These are phyloP conservation scores for Epinotia ramella DNA, from an alignment of 2,888 invertebrate species.

Conservation along the genomic window DNA sequence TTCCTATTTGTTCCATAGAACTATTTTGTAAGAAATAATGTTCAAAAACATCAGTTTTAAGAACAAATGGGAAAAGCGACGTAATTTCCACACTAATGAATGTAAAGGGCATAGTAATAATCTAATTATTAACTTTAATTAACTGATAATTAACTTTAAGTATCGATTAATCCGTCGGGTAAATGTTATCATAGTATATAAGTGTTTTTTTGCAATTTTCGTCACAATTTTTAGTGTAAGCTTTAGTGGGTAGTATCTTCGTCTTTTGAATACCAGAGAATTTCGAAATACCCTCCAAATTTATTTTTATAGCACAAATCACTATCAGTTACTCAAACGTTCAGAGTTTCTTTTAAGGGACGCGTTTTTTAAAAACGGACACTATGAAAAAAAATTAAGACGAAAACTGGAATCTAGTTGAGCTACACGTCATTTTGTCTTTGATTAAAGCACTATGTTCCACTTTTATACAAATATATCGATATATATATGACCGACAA, in stretches of 20 bases:
- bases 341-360: not conserved
- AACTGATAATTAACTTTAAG: constrained; percentile 44
- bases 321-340: not conserved
- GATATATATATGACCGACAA: too few species aligned
- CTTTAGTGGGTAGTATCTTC: constrained; percentile 33
- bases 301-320: not conserved
- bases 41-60: not conserved
- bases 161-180: constrained; percentile 53
- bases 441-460: too few species aligned
- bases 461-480: too few species aligned
- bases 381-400: too few species aligned
- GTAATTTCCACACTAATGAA: constrained; percentile 7
- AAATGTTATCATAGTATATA: constrained; percentile 55
- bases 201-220: constrained; percentile 52
- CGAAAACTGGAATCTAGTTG: too few species aligned
- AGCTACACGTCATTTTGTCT: too few species aligned
- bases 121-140: constrained; percentile 43
- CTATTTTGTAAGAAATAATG: not conserved
- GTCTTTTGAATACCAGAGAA: constrained; percentile 13
- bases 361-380: not conserved
- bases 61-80: not conserved
- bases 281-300: constrained; percentile 12
- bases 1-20: not conserved
- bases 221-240: constrained; percentile 54
- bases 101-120: constrained; percentile 31